Percentiles rank a stretch among this genome's conserved stretches.
Conservation (phyloP, 2,113 vertebrate genomes). For the Cervus canadensis region DNA sequence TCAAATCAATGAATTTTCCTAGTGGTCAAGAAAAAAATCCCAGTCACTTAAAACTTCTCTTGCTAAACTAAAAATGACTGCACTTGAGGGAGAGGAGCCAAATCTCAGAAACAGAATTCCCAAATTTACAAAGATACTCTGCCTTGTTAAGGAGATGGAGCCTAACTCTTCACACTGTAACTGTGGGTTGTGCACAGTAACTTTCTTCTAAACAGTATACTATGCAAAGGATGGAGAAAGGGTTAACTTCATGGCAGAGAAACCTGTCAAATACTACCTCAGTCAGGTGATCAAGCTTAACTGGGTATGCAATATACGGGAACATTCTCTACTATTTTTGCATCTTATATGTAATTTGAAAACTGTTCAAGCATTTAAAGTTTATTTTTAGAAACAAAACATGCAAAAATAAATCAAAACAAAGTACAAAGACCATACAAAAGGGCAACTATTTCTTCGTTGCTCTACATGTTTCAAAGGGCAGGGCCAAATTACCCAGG, state of each 20-base stretch:
- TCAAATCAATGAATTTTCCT: not conserved
- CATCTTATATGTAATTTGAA: not conserved
- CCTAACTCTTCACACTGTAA: not conserved
- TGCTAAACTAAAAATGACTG: not conserved
- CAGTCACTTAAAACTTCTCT: not conserved
- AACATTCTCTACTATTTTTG: not conserved
- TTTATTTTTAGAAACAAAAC: not conserved
- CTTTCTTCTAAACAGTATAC: not conserved
- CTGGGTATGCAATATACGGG: accelerated
- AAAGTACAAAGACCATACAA: not conserved
- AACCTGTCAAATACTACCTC: not conserved
- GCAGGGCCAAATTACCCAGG: not conserved
- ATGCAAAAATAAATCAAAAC: not conserved
- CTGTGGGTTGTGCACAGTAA: too few relatives aligned
- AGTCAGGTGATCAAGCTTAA: not conserved
- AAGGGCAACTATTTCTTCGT: not conserved
- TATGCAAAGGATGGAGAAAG: not conserved
- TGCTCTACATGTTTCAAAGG: not conserved
- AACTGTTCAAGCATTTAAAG: not conserved
- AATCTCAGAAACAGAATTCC: not conserved
- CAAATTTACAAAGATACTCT: not conserved
- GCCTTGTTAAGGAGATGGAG: not conserved
- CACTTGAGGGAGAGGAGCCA: not conserved
- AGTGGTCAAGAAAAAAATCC: not conserved
- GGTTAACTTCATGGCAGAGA: not conserved